Base-by-base conservation (phyloP, 92 coral and sea anemone genomes). In the Hydrozoanthus gracilis region DNA sequence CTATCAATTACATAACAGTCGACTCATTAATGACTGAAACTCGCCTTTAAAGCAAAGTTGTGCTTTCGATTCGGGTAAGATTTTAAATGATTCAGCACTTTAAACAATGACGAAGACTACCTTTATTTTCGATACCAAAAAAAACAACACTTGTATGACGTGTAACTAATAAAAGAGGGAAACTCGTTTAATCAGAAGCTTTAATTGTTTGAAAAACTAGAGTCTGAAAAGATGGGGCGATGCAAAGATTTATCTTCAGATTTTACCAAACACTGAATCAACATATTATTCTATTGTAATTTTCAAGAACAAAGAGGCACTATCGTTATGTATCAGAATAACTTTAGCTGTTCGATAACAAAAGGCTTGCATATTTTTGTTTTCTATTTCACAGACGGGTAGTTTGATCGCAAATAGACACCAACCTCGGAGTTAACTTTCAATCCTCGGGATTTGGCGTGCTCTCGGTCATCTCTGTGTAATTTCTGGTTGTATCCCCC, bases 391-490 rank as follows among this genome's bases (percentile, higher is more conserved):
- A 77, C 49, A 39, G 12, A 55, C 44, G 55, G 48, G 4, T 18
- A 47, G 49, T 65, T 49, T n/a, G 45, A 44, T 7, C 9, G 45
- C 51, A 79, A 64, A 16, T 11, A 1, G 17, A 48, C 45, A 46
- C 92, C 58, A 78, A 96, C 99, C 92, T 96, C 99, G 13, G 83
- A 67, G 91, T 95, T 96, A 8, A 96, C 99, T 74, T 27, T 73
- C 3, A 96, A 93, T 50, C 99, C 99, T 49, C 98, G 93, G 9
- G 98, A 95, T 74, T 96, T 95, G 11, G 99, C 95, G 86, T 95
- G 96, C 27, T 95, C 99, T 85, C 99, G 89, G 84, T 96, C 99
- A 82, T 95, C 98, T 10, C 99, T 90, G 70, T 96, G 99, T 1
- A 96, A 89, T 68, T 96, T 96, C 86, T 96, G 99, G 73, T 95